phyloP scores from a whole-genome alignment of 2,888 invertebrate species.

The Oscheius sp. region DNA sequence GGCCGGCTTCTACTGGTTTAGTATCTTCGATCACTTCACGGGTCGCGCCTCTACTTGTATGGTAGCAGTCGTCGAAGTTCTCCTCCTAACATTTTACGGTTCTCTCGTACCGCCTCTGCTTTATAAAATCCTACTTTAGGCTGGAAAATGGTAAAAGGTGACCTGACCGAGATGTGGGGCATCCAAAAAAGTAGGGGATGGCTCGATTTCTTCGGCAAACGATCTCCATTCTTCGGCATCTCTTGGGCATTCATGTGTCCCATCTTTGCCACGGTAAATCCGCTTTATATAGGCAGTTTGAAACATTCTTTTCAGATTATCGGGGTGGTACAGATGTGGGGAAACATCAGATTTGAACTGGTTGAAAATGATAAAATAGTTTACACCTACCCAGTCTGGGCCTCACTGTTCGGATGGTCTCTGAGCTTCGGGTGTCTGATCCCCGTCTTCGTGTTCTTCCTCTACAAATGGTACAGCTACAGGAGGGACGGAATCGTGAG shows the following conservation, averaged over 20 bases:
- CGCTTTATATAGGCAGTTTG: neutral
- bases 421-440: conserved; percentile 1
- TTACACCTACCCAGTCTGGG: conserved; percentile 21
- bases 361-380: neutral
- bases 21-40: conserved; percentile 8
- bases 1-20: conserved; percentile 24
- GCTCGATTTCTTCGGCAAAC: neutral
- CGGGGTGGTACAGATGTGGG: neutral
- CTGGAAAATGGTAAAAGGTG: neutral
- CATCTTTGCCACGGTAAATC: neutral
- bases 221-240: neutral
- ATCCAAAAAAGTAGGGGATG: neutral
- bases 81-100: neutral
- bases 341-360: neutral
- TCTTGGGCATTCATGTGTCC: neutral
- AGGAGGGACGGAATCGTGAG: too few relatives aligned
- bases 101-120: too few relatives aligned
- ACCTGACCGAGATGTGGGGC: conserved; percentile 5
- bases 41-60: conserved; percentile 9
- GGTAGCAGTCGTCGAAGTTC: neutral
- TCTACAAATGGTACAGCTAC: neutral
- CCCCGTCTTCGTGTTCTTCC: conserved; percentile 11
- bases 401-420: conserved; percentile 18
- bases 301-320: neutral
- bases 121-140: too few relatives aligned